Conservation (phyloP, 1,140 invertebrate species). For the Penaeus chinensis region DNA sequence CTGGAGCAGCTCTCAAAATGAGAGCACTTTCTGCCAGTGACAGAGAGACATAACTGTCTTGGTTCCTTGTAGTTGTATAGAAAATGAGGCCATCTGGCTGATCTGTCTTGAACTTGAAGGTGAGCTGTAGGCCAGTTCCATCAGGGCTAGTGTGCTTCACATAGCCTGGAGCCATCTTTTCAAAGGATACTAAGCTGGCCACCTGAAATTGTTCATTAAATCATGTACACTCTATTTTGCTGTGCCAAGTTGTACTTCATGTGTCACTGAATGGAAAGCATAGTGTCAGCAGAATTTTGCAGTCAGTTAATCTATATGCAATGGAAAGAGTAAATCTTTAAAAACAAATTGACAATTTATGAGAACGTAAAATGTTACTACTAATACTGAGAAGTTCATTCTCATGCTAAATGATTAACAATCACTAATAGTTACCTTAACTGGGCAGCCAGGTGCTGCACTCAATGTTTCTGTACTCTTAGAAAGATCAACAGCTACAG, state of each 20-base stretch:
- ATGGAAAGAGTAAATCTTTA: too few species aligned
- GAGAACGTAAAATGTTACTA: too few species aligned
- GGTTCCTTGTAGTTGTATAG: slow-evolving; percentile 75
- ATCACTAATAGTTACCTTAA: slow-evolving; percentile 73
- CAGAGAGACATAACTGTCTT: slow-evolving; percentile 76
- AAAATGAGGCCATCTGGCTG: slow-evolving; percentile 81
- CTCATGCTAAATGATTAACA: too few species aligned
- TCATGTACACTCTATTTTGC: not conserved
- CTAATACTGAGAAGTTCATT: too few species aligned
- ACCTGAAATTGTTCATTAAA: slow-evolving; percentile 66
- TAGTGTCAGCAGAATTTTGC: too few species aligned
- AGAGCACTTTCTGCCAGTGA: slow-evolving; percentile 78
- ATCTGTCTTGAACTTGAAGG: slow-evolving; percentile 90
- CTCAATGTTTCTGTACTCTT: slow-evolving; percentile 82
- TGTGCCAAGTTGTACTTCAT: not conserved
- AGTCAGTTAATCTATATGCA: too few species aligned
- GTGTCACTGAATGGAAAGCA: not conserved
- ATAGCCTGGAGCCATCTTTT: slow-evolving; percentile 71
- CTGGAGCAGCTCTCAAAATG: slow-evolving; percentile 72
- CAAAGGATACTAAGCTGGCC: slow-evolving; percentile 75
- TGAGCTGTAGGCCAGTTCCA: slow-evolving; percentile 74
- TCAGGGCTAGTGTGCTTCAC: slow-evolving; percentile 66
- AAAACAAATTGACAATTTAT: too few species aligned
- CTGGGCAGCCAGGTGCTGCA: slow-evolving; percentile 86
- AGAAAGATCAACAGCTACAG: slow-evolving; percentile 81